These are phyloP conservation scores for Tyrannus savana DNA, from an alignment of 2,113 vertebrate species.

Conservation along the genomic window DNA sequence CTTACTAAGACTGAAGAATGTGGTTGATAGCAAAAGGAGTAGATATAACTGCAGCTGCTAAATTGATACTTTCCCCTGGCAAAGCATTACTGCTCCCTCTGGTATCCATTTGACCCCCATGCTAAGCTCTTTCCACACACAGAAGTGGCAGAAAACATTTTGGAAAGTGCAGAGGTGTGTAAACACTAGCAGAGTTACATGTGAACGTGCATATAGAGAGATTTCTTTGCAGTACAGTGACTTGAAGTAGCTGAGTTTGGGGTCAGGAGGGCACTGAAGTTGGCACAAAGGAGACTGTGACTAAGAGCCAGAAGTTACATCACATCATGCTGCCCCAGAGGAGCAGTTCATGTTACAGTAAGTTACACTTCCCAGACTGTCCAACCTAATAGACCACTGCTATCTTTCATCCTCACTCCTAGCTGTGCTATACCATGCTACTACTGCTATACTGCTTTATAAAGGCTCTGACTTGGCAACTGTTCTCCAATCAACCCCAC, in stretches of 20 bases:
- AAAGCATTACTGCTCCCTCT: slow-evolving; percentile 22
- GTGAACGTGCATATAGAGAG: rapidly evolving
- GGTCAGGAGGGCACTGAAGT: neutral
- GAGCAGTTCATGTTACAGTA: neutral
- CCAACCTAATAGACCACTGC: neutral
- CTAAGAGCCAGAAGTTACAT: neutral
- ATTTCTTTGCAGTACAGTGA: neutral
- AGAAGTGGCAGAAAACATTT: neutral
- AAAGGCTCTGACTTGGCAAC: neutral
- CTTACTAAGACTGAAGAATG: neutral
- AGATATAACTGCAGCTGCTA: neutral
- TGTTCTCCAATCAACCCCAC: neutral
- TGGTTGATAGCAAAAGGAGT: neutral
- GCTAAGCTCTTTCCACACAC: neutral
- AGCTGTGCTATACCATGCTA: neutral
- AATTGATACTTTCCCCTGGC: neutral
- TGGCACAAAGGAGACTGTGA: neutral
- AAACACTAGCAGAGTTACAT: neutral
- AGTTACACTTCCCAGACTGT: neutral
- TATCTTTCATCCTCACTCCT: neutral
- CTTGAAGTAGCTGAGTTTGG: neutral
- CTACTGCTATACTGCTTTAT: neutral
- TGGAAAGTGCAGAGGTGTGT: neutral
- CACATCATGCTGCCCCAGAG: neutral
- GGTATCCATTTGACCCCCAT: neutral